These are phyloP conservation scores for Lithophane semibrunnea DNA, from an alignment of 2,888 invertebrate genomes.

Conservation along the genomic window DNA sequence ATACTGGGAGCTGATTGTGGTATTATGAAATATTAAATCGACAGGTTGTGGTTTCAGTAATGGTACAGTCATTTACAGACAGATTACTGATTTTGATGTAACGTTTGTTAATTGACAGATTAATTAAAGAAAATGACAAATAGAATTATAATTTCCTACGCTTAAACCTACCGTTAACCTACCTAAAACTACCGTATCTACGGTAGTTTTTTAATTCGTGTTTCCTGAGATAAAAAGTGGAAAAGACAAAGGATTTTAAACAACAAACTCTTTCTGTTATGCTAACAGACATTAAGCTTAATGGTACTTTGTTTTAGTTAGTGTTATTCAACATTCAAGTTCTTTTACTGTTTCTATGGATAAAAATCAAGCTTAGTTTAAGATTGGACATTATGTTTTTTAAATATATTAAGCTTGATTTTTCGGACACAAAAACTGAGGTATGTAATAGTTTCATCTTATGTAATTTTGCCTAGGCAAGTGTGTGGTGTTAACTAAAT, in stretches of 20 bases:
- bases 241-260: background rate
- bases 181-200: no score
- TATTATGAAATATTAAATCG: background rate
- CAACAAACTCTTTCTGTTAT: background rate
- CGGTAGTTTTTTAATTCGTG: background rate
- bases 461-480: background rate
- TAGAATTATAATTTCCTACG: background rate
- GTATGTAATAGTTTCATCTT: background rate
- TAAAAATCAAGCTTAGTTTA: background rate
- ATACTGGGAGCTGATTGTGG: background rate
- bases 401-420: background rate
- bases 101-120: background rate
- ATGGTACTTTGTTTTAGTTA: slow-evolving; percentile 3
- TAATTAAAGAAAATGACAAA: background rate
- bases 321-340: background rate
- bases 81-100: background rate
- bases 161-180: no score
- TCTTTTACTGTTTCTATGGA: background rate
- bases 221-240: background rate
- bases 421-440: background rate
- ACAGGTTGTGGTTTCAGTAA: slow-evolving; percentile 5
- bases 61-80: background rate
- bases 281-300: slow-evolving; percentile 9
- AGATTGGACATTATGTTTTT: background rate
- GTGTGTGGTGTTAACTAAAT: background rate